Conservation (phyloP, 2,113 vertebrate species). For the Ursus arctos region DNA sequence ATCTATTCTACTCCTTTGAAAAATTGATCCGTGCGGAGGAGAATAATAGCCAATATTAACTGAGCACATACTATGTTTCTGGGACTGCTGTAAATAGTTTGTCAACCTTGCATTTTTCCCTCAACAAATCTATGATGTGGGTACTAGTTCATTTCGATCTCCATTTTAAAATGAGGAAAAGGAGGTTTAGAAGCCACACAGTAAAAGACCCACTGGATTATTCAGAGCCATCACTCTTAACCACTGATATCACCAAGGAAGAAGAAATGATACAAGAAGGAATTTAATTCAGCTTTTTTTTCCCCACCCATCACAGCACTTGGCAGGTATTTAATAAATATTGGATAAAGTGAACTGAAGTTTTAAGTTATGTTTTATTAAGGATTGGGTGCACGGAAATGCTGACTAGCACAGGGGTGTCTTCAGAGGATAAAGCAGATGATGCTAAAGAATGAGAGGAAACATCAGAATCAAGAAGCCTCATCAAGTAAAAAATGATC, state of each 20-base stretch:
- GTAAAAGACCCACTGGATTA: neutral
- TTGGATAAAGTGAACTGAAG: constrained; percentile 71
- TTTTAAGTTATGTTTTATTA: constrained; percentile 74
- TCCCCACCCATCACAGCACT: neutral
- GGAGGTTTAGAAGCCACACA: neutral
- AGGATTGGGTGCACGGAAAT: constrained; percentile 52
- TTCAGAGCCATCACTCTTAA: neutral
- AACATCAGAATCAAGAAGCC: constrained; percentile 30
- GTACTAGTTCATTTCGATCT: constrained; percentile 46
- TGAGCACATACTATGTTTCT: constrained; percentile 19
- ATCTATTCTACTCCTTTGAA: neutral
- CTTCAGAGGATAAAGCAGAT: constrained; percentile 45
- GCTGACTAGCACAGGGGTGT: neutral
- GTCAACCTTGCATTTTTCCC: neutral
- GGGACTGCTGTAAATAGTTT: neutral
- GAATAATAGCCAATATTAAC: neutral
- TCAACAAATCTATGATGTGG: neutral
- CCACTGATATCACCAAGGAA: constrained; percentile 41
- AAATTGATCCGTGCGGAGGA: neutral
- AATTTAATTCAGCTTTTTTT: constrained; percentile 49
- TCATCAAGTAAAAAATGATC: constrained; percentile 52
- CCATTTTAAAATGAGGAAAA: constrained; percentile 30
- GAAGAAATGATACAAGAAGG: constrained; percentile 48
- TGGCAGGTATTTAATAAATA: constrained; percentile 75
- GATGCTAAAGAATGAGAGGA: constrained; percentile 49